Evolutionary conservation across 1,140 invertebrate genomes (phyloP).

Genomic region (Mamestra configurata): DNA sequence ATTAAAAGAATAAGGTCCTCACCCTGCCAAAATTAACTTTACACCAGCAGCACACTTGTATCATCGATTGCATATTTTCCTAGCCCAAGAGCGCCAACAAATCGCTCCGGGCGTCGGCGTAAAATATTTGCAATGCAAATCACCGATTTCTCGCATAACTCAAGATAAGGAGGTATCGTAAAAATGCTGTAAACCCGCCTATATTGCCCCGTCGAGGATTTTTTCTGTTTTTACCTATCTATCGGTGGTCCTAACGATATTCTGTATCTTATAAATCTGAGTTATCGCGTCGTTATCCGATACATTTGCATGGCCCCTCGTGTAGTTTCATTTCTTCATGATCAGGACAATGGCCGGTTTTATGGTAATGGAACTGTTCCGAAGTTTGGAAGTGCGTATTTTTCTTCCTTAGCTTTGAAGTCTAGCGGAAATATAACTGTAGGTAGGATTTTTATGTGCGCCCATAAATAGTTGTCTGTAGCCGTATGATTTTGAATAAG

Average conservation of each 20-base stretch:
- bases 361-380: conserved; percentile 24
- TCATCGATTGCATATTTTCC: conserved; percentile 49
- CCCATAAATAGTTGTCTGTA: conserved; percentile 8
- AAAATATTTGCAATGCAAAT: conserved; percentile 59
- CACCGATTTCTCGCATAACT: conserved; percentile 54
- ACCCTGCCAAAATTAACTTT: not conserved
- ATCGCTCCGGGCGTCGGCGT: conserved; percentile 43
- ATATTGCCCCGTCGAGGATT: conserved; percentile 45
- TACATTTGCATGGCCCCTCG: conserved; percentile 40
- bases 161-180: conserved; percentile 56
- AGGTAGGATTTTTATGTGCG: conserved; percentile 13
- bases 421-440: conserved; percentile 14
- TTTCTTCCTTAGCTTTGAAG: conserved; percentile 23
- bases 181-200: conserved; percentile 53
- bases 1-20: no score
- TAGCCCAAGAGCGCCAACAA: conserved; percentile 44
- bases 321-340: conserved; percentile 37
- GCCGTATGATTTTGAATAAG: not conserved
- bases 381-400: conserved; percentile 33
- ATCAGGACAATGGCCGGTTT: conserved; percentile 46
- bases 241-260: conserved; percentile 42
- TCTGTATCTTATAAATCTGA: conserved; percentile 49
- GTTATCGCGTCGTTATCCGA: conserved; percentile 43
- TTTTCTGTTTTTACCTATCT: conserved; percentile 51
- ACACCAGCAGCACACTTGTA: conserved; percentile 35